Conservation (phyloP, 1,140 invertebrate genomes). For the Rhizoglyphus robini region DNA sequence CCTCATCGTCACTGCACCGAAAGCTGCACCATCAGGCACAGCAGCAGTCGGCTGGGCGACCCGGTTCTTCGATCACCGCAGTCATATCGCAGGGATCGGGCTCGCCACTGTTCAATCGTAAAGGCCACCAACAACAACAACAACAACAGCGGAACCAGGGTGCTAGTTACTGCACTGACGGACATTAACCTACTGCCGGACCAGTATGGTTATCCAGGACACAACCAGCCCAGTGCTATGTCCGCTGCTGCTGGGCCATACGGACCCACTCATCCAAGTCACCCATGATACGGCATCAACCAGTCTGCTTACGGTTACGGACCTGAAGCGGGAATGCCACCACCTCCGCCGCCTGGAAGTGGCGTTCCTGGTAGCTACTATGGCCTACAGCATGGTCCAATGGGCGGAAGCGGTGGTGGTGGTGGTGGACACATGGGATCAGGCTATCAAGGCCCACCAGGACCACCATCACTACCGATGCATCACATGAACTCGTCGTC, state of each 20-base stretch:
- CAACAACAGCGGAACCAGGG: conserved; percentile 6
- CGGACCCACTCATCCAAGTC: not conserved
- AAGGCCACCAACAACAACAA: not conserved
- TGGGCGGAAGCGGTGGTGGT: too few species aligned
- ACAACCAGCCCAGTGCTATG: not conserved
- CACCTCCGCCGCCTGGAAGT: not conserved
- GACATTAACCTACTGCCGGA: conserved; percentile 12
- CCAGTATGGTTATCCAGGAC: not conserved
- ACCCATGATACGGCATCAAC: not conserved
- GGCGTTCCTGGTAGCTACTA: too few species aligned
- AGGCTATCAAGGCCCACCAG: conserved; percentile 5
- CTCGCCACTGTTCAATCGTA: too few species aligned
- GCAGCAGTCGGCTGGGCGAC: conserved; percentile 22
- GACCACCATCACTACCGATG: not conserved
- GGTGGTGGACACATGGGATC: too few species aligned
- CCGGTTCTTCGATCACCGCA: too few species aligned
- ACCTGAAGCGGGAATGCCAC: not conserved
- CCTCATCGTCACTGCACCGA: conserved; percentile 17
- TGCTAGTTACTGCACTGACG: conserved; percentile 39
- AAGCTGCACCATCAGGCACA: conserved; percentile 24
- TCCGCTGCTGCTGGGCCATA: not conserved
- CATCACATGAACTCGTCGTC: not conserved
- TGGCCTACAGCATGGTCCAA: too few species aligned
- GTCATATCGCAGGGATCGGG: too few species aligned
- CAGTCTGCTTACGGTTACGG: not conserved